phyloP scores from a whole-genome alignment of 2,888 invertebrate species.

The Phengaris arion region DNA sequence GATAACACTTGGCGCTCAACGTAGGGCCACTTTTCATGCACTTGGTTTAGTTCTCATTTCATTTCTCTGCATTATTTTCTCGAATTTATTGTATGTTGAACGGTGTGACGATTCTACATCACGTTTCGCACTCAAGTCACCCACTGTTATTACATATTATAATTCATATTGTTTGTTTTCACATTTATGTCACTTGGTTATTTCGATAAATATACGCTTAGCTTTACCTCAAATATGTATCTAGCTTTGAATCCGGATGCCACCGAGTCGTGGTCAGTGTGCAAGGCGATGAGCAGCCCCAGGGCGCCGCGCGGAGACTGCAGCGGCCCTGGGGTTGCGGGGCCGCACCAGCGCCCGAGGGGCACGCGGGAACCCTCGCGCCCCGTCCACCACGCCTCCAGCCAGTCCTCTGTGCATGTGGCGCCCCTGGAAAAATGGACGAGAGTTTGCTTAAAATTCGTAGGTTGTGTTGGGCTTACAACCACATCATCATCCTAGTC shows the following conservation, averaged over 20 bases:
- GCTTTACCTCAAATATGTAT: conserved; percentile 89
- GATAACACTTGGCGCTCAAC: background rate
- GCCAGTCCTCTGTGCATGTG: conserved; percentile 94
- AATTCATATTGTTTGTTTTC: background rate
- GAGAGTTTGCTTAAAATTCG: background rate
- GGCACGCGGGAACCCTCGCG: conserved; percentile 89
- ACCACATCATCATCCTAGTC: too few relatives aligned
- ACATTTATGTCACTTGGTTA: background rate
- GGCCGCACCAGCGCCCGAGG: conserved; percentile 94
- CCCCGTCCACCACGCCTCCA: conserved; percentile 95
- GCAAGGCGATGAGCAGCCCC: conserved; percentile 92
- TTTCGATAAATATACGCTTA: background rate
- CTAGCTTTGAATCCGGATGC: conserved; percentile 97
- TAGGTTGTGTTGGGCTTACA: too few relatives aligned
- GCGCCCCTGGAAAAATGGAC: conserved; percentile 74
- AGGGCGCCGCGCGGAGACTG: conserved; percentile 94
- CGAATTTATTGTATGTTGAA: too few relatives aligned
- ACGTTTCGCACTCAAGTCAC: background rate
- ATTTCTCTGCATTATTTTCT: too few relatives aligned
- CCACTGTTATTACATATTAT: background rate
- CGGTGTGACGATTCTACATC: background rate
- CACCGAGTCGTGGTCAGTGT: conserved; percentile 91
- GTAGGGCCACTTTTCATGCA: background rate
- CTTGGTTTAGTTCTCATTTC: too few relatives aligned
- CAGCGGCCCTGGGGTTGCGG: conserved; percentile 95